phyloP scores from a whole-genome alignment of 2,888 invertebrate species.

The Dilophus febrilis region DNA sequence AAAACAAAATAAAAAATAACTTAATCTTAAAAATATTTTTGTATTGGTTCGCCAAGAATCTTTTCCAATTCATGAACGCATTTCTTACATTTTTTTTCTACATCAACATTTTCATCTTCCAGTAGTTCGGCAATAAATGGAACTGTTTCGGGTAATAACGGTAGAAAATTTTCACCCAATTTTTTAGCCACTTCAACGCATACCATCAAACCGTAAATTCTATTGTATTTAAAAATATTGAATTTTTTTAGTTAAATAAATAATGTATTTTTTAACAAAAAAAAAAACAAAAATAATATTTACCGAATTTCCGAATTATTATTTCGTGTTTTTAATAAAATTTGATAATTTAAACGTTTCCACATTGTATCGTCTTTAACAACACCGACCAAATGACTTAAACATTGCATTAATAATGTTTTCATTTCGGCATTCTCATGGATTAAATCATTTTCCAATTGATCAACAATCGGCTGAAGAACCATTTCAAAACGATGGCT shows the following conservation, averaged over 20 bases:
- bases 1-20: neutral
- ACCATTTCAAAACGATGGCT: constrained; percentile 69
- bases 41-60: constrained; percentile 76
- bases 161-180: constrained; percentile 75
- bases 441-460: constrained; percentile 54
- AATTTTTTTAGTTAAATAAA: constrained; percentile 3
- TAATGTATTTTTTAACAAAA: constrained; percentile 1
- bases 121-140: constrained; percentile 86
- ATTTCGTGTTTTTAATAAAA: constrained; percentile 72
- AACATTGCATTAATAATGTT: constrained; percentile 51
- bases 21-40: constrained; percentile 57
- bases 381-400: constrained; percentile 67
- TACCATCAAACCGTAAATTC: constrained; percentile 52
- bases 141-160: constrained; percentile 79
- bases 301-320: constrained; percentile 50
- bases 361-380: constrained; percentile 73
- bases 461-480: constrained; percentile 77
- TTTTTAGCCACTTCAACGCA: constrained; percentile 65
- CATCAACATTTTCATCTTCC: constrained; percentile 72
- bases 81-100: constrained; percentile 62
- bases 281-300: constrained; percentile 3
- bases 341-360: constrained; percentile 81
- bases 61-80: constrained; percentile 72
- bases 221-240: constrained; percentile 15
- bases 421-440: constrained; percentile 37